Conservation (phyloP, 2,113 vertebrate genomes). For the Seriola quinqueradiata region DNA sequence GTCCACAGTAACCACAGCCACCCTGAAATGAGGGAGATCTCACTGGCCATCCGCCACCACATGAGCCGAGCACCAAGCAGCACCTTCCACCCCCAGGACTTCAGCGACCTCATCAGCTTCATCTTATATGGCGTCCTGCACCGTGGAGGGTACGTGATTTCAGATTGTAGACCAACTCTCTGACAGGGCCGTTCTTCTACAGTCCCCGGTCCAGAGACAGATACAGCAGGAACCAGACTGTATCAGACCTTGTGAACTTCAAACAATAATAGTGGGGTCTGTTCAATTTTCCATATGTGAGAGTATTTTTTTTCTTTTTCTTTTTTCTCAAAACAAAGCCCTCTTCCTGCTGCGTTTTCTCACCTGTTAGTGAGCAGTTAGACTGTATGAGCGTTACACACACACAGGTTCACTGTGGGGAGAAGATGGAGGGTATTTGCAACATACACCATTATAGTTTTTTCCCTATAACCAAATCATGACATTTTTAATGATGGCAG, state of each 20-base stretch:
- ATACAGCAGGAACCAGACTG: not conserved
- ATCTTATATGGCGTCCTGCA: conserved; percentile 96
- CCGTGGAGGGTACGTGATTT: conserved; percentile 90
- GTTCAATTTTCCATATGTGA: too few relatives aligned
- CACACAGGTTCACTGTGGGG: too few relatives aligned
- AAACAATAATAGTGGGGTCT: too few relatives aligned
- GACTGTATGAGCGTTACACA: too few relatives aligned
- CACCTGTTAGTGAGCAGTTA: too few relatives aligned
- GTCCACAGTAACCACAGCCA: conserved; percentile 90
- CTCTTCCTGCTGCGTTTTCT: too few relatives aligned
- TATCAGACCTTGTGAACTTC: not conserved
- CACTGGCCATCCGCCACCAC: conserved; percentile 92
- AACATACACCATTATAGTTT: too few relatives aligned
- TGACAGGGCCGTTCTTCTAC: not conserved
- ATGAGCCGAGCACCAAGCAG: conserved; percentile 96
- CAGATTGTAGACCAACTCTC: not conserved
- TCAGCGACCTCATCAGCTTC: conserved; percentile 98
- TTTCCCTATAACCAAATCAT: too few relatives aligned
- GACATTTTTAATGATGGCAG: too few relatives aligned
- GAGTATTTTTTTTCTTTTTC: too few relatives aligned
- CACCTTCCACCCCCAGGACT: conserved; percentile 98
- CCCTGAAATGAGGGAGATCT: conserved; percentile 95
- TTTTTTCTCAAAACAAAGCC: too few relatives aligned
- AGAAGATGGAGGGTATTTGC: too few relatives aligned
- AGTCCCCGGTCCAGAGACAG: not conserved